phyloP scores from a whole-genome alignment of 2,888 invertebrate genomes.

The Entomobrya multifasciata region DNA sequence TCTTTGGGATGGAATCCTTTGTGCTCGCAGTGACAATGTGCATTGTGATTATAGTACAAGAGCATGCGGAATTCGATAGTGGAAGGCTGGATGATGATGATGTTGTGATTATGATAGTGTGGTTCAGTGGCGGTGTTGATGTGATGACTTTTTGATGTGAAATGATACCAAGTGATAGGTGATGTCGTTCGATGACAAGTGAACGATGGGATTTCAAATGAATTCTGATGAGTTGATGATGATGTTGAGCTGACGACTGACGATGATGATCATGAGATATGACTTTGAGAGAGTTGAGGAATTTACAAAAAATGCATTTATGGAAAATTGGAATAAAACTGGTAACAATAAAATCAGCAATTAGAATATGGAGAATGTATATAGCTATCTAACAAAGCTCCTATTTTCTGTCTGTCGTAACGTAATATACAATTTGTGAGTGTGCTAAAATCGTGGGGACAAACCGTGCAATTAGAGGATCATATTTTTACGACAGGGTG shows the following conservation, averaged over 20 bases:
- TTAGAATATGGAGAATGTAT: too few relatives aligned
- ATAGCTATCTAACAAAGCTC: too few relatives aligned
- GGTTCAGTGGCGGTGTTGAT: slow-evolving; percentile 26
- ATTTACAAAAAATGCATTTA: too few relatives aligned
- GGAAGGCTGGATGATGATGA: neutral
- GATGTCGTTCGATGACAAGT: slow-evolving; percentile 51
- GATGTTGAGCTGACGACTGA: neutral
- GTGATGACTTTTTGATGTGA: slow-evolving; percentile 49
- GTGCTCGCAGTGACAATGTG: neutral
- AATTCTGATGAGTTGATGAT: slow-evolving; percentile 6
- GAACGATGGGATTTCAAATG: slow-evolving; percentile 47
- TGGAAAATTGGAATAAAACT: too few relatives aligned
- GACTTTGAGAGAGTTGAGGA: too few relatives aligned
- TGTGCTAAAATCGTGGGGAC: too few relatives aligned
- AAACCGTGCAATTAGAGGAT: neutral
- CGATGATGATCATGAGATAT: too few relatives aligned
- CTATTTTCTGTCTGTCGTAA: too few relatives aligned
- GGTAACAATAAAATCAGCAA: too few relatives aligned
- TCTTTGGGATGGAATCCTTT: neutral
- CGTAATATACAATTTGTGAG: too few relatives aligned
- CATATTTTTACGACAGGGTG: neutral
- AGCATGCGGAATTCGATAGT: neutral
- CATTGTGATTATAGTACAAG: neutral
- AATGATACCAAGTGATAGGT: slow-evolving; percentile 50
- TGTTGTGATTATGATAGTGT: neutral